Base-by-base conservation (phyloP, 2,113 vertebrate species). In the Beaufortia kweichowensis region DNA sequence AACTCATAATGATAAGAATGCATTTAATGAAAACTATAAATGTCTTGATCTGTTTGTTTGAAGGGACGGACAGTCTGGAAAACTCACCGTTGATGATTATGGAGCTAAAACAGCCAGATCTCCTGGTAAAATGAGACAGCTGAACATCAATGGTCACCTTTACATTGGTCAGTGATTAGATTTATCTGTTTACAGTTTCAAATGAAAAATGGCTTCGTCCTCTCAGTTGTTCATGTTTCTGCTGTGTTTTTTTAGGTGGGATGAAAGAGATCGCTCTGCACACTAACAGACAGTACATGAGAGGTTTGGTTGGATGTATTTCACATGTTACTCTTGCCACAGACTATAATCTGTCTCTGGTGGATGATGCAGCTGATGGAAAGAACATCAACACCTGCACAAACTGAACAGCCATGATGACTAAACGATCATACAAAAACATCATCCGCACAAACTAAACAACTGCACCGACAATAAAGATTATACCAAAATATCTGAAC, bases 351-450 rank as follows among this genome's bases (percentile, higher is more conserved):
- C 78, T 98, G 78, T 92, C 95, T 0, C 91, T 99, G 70, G 96
- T 99, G 85, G 96, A 95, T 84, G 95, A 97, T 0, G 96, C 97
- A 0, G 66, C 90, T 0, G 94, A 95, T 0, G 97, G 96, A 79
- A 98, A 97, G 89, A 99, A 99, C 91, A 98, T 99, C 90, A 96
- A 98, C 82, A 98, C 89, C 0, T 98, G 94, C 68, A 93, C 92
- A 46, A 84, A 79, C 82, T 80, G 56, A 80, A 15, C 6, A 21
- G n/a, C n/a, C n/a, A 12, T 46, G 9, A 15, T 26, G 11, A 29
- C 17, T 3, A 35, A 21, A 24, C n/a, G n/a, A n/a, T n/a, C n/a
- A n/a, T n/a, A n/a, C n/a, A n/a, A n/a, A n/a, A n/a, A n/a, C n/a
- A n/a, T n/a, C n/a, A n/a, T n/a, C n/a, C n/a, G n/a, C n/a, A n/a